Conservation (phyloP, 2,113 vertebrate genomes). For the Sakesphorus luctuosus region DNA sequence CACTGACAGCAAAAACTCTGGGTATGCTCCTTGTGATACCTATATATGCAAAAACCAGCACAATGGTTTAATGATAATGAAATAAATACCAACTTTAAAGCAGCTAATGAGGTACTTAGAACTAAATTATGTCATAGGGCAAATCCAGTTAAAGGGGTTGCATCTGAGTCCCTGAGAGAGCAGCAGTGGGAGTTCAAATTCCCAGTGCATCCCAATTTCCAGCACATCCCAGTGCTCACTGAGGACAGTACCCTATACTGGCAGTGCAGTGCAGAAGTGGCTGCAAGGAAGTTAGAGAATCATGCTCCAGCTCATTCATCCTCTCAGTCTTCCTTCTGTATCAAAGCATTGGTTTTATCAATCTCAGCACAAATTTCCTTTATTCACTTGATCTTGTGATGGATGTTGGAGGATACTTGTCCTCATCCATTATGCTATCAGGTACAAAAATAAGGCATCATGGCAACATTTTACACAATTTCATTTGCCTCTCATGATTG, state of each 20-base stretch:
- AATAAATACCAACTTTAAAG: not conserved
- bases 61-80: not conserved
- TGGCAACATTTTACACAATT: not conserved
- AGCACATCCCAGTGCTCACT: not conserved
- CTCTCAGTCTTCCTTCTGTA: not conserved
- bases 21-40: not conserved
- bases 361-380: not conserved
- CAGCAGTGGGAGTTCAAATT: not conserved
- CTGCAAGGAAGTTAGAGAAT: not conserved
- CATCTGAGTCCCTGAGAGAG: not conserved
- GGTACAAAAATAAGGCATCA: not conserved
- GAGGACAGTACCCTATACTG: not conserved
- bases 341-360: not conserved
- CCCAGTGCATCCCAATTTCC: not conserved
- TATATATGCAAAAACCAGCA: not conserved
- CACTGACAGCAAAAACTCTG: not conserved
- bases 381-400: not conserved
- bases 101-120: not conserved
- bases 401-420: not conserved
- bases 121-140: not conserved
- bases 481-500: not conserved
- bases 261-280: not conserved
- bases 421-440: rapidly evolving
- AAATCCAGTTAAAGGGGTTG: not conserved
- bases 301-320: not conserved